Evolutionary conservation across 2,113 vertebrate genomes (phyloP), one percentile per base, ranked within the genome.

Genomic region (Corythornis cristatus): DNA sequence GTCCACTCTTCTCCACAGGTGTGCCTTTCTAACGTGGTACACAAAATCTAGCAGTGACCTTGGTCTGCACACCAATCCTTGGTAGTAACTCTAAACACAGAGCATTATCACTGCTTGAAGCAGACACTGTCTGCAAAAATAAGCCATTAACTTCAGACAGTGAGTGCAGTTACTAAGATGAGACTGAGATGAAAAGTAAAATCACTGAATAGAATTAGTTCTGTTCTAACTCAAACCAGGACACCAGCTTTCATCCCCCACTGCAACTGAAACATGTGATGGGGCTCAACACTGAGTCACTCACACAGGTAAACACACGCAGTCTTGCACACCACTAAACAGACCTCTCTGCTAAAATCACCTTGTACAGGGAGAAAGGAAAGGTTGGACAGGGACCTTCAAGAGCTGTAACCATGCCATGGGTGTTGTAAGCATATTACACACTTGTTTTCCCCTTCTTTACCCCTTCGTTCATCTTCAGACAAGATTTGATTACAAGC

Each of bases 331-430:
- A 0, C 11, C 65, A 5, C 53, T 42, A 28, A 64, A 15, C 22
- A 16, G 22, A 65, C 28, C 15, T 76, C 64, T 51, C 43, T 71
- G 83, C 46, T 22, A 18, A 35, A 84, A 84, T 6, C 56, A 53
- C 31, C 45, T 22, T 2, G 0, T 12, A 31, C 46, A 7, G 0
- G 0, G 48, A 31, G 12, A 72, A 84, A 19, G 23, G 19, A 6
- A 78, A 72, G 18, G 18, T 2, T 68, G 74, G 9, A 53, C 58
- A 61, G 29, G 6, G 26, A 28, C 37, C 29, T 25, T 62, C 42
- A 48, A 23, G 22, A 33, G 26, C 22, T 43, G 17, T 23, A 48
- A 58, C 17, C 0, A 0, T 25, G 29, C 35, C 46, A 72, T 1
- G 1, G 15, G 6, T 21, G 9, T 9, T 77, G 15, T 7, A 73